phyloP scores from a whole-genome alignment of 2,888 invertebrate species.

The Hirtodrosophila trivittata region DNA sequence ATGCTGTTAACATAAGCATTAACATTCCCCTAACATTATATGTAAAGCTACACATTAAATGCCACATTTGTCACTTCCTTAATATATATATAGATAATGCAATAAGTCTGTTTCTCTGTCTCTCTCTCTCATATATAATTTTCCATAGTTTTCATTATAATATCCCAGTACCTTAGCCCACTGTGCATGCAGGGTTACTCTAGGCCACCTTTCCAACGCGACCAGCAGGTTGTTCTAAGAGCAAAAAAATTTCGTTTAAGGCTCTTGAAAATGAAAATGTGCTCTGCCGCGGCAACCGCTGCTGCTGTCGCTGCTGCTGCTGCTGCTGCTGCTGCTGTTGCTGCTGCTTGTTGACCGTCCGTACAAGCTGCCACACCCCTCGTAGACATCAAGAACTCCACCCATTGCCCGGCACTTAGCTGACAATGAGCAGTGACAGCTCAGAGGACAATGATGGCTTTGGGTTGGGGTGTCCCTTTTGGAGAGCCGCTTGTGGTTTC shows the following conservation, averaged over 20 bases:
- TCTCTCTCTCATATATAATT: background rate
- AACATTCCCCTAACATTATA: too few relatives aligned
- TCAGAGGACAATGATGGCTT: conserved; percentile 31
- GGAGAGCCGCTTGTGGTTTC: conserved; percentile 69
- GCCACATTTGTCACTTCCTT: too few relatives aligned
- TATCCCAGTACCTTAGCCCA: conserved; percentile 15
- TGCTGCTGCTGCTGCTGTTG: conserved; percentile 18
- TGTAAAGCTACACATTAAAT: too few relatives aligned
- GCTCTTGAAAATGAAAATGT: conserved; percentile 72
- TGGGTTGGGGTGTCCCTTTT: conserved; percentile 25
- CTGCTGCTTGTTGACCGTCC: conserved; percentile 46
- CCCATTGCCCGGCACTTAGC: conserved; percentile 65
- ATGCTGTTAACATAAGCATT: too few relatives aligned
- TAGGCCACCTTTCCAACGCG: conserved; percentile 43
- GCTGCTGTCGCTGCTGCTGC: conserved; percentile 23
- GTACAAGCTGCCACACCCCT: conserved; percentile 12
- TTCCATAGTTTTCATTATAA: background rate
- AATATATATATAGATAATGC: too few relatives aligned
- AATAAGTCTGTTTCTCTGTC: too few relatives aligned
- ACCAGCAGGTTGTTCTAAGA: conserved; percentile 55
- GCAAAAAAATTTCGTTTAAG: conserved; percentile 65
- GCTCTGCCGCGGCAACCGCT: conserved; percentile 26
- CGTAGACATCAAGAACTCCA: conserved; percentile 24
- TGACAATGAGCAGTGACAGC: conserved; percentile 76
- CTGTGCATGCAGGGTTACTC: conserved; percentile 57